Evolutionary conservation across 2,113 vertebrate species (phyloP), one percentile per base, ranked within the genome.

Genomic region (Malurus cyaneus): DNA sequence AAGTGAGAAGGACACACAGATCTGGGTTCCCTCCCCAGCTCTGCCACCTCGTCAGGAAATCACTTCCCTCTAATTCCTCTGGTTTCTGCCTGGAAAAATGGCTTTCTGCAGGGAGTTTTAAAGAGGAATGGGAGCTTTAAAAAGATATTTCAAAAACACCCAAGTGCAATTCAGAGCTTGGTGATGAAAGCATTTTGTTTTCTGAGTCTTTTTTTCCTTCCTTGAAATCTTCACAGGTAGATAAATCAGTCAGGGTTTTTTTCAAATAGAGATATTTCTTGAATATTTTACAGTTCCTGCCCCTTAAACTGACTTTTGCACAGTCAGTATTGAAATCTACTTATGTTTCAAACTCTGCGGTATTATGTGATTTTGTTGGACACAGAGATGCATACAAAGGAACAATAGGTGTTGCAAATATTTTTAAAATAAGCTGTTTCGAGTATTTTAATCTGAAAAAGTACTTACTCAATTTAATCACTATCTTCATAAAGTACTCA

Each of bases 391-490:
- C 64, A 94, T 93, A 93, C 41, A 93, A 93, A 95, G 52, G 69
- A 96, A 92, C 88, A 95, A 94, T 67, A 94, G 56, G 74, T 46
- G 24, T 81, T 49, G 79, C 44, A 93, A 86, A 88, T 90, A 86
- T 94, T 90, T 89, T 36, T 2, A 64, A 95, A 93, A 74, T 80
- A 88, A 86, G 82, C 57, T 72, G 42, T 71, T 93, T 92, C 72
- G 94, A 94, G 86, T 67, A 36, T 80, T 95, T 88, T 86, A 96
- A 96, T 95, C 93, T 97, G 64, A 42, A 84, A 88, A 95, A 90
- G 69, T 69, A 84, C 88, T 96, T 92, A 92, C 62, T 77, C 73
- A 92, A 64, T 95, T 92, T 95, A 93, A 78, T 86, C 87, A 83
- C 24, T 69, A 54, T 88, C 94, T 92, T 86, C 46, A 57, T 66